Conservation (phyloP, 2,888 invertebrate genomes). For the Disparrhopalites patrizii region DNA sequence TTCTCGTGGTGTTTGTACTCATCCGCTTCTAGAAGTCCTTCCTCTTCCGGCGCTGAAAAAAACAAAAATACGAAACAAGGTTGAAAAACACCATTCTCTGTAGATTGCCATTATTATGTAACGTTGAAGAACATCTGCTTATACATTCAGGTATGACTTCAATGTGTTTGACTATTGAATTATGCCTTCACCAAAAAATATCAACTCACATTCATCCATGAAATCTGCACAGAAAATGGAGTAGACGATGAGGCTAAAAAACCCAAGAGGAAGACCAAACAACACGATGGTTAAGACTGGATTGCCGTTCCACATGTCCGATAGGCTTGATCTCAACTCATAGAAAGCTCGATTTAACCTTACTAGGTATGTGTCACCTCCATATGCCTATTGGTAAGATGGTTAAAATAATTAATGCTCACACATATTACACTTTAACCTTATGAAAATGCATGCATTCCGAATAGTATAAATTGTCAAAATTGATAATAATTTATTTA, state of each 20-base stretch:
- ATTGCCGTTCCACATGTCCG: conserved; percentile 87
- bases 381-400: conserved; percentile 64
- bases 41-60: conserved; percentile 6
- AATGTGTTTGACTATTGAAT: neutral
- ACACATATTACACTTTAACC: too few relatives aligned
- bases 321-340: conserved; percentile 73
- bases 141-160: too few relatives aligned
- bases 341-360: conserved; percentile 75
- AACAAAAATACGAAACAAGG: neutral
- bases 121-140: too few relatives aligned
- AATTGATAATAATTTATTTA: neutral
- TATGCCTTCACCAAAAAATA: neutral
- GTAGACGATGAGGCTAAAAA: conserved; percentile 89
- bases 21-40: neutral
- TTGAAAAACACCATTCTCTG: neutral
- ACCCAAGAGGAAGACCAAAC: conserved; percentile 89
- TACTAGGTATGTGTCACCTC: conserved; percentile 75
- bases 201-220: conserved; percentile 73
- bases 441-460: neutral
- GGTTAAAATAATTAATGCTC: neutral
- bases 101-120: neutral
- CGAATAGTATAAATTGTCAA: conserved; percentile 8
- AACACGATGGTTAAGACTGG: conserved; percentile 88
- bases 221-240: conserved; percentile 96
- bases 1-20: conserved; percentile 21